phyloP scores from a whole-genome alignment of 2,113 vertebrate genomes.

The Malurus elegans region DNA sequence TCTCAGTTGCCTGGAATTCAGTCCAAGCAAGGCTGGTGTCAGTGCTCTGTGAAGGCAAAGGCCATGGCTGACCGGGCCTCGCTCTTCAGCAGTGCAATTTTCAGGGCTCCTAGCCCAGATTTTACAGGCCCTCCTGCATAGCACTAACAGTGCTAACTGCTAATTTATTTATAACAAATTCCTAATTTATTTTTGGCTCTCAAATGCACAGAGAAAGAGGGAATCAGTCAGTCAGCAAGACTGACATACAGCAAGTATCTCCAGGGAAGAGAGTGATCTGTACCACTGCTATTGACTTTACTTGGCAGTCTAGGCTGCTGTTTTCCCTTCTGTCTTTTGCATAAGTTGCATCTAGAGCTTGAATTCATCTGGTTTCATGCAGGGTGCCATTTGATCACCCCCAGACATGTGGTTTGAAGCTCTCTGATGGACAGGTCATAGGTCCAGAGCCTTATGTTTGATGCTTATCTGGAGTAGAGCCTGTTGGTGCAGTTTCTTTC shows the following conservation, averaged over 20 bases:
- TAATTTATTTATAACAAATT: conserved; percentile 16
- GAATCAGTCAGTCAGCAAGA: conserved; percentile 34
- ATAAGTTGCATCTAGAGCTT: not conserved
- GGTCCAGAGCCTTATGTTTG: not conserved
- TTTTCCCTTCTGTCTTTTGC: conserved; percentile 1
- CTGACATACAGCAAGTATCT: not conserved
- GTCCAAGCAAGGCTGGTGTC: not conserved
- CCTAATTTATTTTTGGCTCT: conserved; percentile 16
- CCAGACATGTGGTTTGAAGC: not conserved
- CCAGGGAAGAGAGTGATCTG: conserved; percentile 25
- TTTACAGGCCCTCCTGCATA: not conserved
- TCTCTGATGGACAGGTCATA: not conserved
- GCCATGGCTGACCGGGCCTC: not conserved
- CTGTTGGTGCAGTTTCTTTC: not conserved
- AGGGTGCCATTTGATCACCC: not conserved
- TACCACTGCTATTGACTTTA: not conserved
- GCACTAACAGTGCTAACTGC: not conserved
- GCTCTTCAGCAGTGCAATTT: fast-evolving
- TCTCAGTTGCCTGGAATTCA: not conserved
- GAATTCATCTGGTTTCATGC: not conserved
- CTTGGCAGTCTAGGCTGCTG: conserved; percentile 2
- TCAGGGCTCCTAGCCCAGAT: not conserved
- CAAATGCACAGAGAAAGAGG: not conserved
- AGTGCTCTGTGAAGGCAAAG: not conserved
- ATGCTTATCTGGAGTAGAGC: not conserved